Evolutionary conservation across 2,888 invertebrate genomes (phyloP).

Genomic region (Leucophenga maculata): DNA sequence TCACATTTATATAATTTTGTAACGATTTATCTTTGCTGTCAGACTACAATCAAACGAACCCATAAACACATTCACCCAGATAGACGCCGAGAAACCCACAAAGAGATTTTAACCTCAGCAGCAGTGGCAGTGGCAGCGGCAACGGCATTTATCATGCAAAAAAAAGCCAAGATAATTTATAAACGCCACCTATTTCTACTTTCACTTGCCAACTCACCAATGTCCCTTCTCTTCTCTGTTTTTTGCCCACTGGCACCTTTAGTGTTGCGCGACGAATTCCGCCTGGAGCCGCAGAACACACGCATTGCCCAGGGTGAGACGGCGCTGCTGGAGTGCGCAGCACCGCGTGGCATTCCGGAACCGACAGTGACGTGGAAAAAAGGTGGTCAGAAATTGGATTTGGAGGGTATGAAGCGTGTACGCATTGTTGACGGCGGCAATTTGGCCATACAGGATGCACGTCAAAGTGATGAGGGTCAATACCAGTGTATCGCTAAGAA

Average conservation of each 20-base stretch:
- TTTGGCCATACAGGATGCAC: constrained; percentile 85
- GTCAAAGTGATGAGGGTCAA: constrained; percentile 84
- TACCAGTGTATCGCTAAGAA: constrained; percentile 89
- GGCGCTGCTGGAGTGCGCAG: constrained; percentile 87
- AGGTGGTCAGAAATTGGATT: constrained; percentile 83
- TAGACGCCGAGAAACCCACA: constrained; percentile 32
- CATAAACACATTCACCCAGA: constrained; percentile 28
- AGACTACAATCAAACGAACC: constrained; percentile 48
- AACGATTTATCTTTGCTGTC: constrained; percentile 63
- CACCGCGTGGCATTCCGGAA: constrained; percentile 91
- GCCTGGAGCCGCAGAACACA: constrained; percentile 85
- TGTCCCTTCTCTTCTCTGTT: constrained; percentile 30
- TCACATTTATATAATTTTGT: constrained; percentile 64
- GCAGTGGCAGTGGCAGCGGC: no score
- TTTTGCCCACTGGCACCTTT: constrained; percentile 54
- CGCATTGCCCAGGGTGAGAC: constrained; percentile 89
- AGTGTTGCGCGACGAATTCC: constrained; percentile 92
- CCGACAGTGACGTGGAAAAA: constrained; percentile 91
- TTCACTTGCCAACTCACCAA: constrained; percentile 26
- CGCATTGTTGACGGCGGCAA: constrained; percentile 86
- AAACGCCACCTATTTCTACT: constrained; percentile 45
- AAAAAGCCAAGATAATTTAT: constrained; percentile 65
- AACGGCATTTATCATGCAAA: constrained; percentile 56
- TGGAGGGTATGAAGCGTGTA: constrained; percentile 79
- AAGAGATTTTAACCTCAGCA: constrained; percentile 51